Evolutionary conservation across 2,113 vertebrate genomes (phyloP), one percentile per base, ranked within the genome.

Genomic region (Meles meles): DNA sequence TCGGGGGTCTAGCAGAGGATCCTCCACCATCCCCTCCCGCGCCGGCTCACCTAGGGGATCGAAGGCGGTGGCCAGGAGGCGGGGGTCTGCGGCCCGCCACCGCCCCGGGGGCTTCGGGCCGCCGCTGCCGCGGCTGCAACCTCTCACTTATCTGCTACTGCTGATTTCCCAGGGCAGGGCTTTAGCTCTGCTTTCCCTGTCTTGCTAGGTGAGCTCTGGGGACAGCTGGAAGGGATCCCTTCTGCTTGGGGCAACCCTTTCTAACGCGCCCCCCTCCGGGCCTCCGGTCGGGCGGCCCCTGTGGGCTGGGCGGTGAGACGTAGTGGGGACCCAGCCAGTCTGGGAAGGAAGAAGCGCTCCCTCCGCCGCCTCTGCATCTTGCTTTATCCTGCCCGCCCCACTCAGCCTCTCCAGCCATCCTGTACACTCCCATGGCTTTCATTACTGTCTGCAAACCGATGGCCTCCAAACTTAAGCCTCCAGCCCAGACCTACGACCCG

Each of bases 61-160:
- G 52, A 25, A 88, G 96, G 93, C 79, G n/a, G 95, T 39, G 65
- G 87, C 88, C 17, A 21, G 29, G 74, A 34, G 88, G n/a, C 55
- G 55, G 91, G 94, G 95, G 96, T 92, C 94, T 83, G 96, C 89
- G 44, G 87, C 80, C 49, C 69, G 90, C 84, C 29, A 37, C 87
- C n/a, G 67, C 83, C 92, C 82, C 25, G 39, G 69, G 81, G 63
- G 65, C 90, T 88, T 42, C 49, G 6, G 49, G 42, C 42, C 21
- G 77, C 37, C 3, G 6, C 74, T 15, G 65, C 18, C 11, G 27
- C 67, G 34, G 29, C 85, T 27, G 65, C 17, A 93, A 12, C 37
- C 42, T 31, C 76, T 88, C 15, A 49, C 20, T 84, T 92, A 49
- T 37, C 69, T 31, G 86, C 82, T 2, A 7, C 94, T n/a, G 52